Conservation (phyloP, 2,888 invertebrate genomes). For the Hirtodrosophila histrioides region DNA sequence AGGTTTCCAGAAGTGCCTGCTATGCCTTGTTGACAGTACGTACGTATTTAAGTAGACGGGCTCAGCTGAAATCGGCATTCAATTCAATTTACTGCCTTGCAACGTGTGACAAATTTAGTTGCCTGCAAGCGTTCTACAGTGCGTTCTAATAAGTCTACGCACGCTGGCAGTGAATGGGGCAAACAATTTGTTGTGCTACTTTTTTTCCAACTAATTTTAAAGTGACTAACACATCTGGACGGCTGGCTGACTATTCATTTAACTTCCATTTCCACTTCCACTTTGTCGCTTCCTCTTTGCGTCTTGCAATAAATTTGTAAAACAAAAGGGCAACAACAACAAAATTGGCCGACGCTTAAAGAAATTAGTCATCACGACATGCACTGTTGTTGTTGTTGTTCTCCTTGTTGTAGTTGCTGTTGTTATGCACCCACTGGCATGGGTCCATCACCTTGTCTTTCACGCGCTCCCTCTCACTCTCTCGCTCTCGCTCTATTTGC, state of each 20-base stretch:
- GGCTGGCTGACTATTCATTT: conserved; percentile 27
- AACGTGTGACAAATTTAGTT: conserved; percentile 40
- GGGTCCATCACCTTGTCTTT: conserved; percentile 67
- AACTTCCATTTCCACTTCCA: conserved; percentile 70
- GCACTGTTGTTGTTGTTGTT: conserved; percentile 8
- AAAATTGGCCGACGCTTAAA: conserved; percentile 33
- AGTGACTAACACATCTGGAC: conserved; percentile 60
- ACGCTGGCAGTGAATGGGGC: conserved; percentile 6
- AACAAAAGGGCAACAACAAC: conserved; percentile 41
- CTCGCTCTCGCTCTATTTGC: conserved; percentile 7
- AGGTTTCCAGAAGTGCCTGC: too few relatives aligned
- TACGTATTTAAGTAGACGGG: too few relatives aligned
- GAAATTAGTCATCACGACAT: conserved; percentile 54
- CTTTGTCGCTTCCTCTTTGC: conserved; percentile 66
- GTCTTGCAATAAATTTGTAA: conserved; percentile 47
- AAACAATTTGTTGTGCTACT: conserved; percentile 4
- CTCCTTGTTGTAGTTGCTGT: conserved; percentile 21
- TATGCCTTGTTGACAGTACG: too few relatives aligned
- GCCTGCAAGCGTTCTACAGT: conserved; percentile 13
- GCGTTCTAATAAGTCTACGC: too few relatives aligned
- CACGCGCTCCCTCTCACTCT: background rate
- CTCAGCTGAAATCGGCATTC: conserved; percentile 13
- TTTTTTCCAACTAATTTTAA: conserved; percentile 50
- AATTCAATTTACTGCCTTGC: conserved; percentile 42
- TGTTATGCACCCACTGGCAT: conserved; percentile 65